Conservation (phyloP, 2,797 vertebrate species). For the Nyctalus aviator region DNA sequence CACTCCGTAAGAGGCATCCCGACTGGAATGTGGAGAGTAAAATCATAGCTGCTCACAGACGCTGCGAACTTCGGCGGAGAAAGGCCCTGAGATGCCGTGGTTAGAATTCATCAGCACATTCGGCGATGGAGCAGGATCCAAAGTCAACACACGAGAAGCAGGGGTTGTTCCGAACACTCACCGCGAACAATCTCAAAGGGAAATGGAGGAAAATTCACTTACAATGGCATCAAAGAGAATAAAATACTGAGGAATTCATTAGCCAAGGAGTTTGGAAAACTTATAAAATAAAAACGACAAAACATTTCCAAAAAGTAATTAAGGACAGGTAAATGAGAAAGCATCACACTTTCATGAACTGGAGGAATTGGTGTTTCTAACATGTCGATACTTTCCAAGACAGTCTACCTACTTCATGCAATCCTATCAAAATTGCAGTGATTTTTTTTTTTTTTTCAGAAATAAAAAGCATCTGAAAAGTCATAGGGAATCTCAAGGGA, state of each 20-base stretch:
- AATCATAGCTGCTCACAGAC: no score
- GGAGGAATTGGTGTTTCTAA: not conserved
- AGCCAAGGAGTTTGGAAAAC: not conserved
- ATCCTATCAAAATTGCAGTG: not conserved
- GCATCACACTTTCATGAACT: not conserved
- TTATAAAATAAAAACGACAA: not conserved
- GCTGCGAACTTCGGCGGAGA: no score
- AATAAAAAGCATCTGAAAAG: not conserved
- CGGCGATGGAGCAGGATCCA: no score
- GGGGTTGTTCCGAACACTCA: not conserved
- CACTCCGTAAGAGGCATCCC: no score
- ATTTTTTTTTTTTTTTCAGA: not conserved
- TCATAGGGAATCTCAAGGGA: not conserved
- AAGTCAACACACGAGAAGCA: not conserved
- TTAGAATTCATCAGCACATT: no score
- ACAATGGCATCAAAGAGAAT: not conserved
- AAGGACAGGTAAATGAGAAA: not conserved
- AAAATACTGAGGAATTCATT: not conserved
- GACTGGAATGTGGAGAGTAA: no score
- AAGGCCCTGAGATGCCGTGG: no score
- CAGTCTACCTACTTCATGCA: not conserved
- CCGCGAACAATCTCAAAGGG: not conserved
- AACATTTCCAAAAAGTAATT: not conserved
- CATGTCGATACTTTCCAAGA: not conserved
- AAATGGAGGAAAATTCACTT: not conserved